phyloP scores from a whole-genome alignment of 2,797 vertebrate species.

The Masticophis lateralis region DNA sequence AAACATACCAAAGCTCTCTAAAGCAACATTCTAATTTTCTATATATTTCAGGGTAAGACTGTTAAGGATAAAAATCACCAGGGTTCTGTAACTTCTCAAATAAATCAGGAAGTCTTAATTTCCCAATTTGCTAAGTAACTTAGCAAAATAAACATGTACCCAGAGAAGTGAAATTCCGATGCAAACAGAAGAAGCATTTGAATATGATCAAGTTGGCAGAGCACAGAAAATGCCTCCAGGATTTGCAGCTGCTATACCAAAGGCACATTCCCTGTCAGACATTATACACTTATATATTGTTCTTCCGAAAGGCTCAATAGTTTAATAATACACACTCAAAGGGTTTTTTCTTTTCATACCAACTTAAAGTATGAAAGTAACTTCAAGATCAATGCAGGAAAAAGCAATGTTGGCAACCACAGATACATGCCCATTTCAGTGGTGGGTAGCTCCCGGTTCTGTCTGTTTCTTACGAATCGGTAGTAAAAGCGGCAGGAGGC shows the following conservation, averaged over 20 bases:
- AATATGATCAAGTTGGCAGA: constrained; percentile 51
- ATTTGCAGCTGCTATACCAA: constrained; percentile 46
- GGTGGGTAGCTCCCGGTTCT: too few species aligned
- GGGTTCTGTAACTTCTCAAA: constrained; percentile 71
- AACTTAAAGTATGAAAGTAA: background rate
- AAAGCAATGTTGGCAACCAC: background rate
- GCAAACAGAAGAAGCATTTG: constrained; percentile 69
- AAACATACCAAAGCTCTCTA: background rate
- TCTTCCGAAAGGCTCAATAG: background rate
- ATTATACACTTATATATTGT: background rate
- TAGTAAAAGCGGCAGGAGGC: too few species aligned
- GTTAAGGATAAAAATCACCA: constrained; percentile 50
- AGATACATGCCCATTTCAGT: background rate
- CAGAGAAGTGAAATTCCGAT: constrained; percentile 68
- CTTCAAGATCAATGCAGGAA: background rate
- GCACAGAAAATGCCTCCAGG: constrained; percentile 62
- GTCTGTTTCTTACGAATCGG: too few species aligned
- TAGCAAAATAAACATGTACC: constrained; percentile 43
- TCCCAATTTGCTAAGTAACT: constrained; percentile 66
- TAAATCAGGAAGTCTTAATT: constrained; percentile 70
- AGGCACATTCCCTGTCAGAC: constrained; percentile 43
- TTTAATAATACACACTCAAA: background rate
- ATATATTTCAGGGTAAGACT: constrained; percentile 35
- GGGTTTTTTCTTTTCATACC: background rate
- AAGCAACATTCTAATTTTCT: background rate